These are phyloP conservation scores for Acrossocheilus fasciatus DNA, from an alignment of 2,797 vertebrate species.

Conservation along the genomic window DNA sequence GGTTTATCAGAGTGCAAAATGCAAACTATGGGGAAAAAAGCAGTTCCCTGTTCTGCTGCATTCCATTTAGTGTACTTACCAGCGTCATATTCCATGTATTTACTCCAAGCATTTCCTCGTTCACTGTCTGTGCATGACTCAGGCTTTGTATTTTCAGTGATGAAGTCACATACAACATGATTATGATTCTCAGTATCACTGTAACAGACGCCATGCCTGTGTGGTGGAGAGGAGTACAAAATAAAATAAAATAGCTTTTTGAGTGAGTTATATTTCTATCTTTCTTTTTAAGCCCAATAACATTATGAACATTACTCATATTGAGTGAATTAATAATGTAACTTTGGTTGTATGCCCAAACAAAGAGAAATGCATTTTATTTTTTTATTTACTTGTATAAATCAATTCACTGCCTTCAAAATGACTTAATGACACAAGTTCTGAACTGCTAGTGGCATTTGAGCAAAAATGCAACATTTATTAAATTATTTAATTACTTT, in stretches of 20 bases:
- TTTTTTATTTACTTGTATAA: not conserved
- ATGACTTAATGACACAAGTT: not conserved
- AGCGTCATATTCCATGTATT: not conserved
- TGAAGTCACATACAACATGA: not conserved
- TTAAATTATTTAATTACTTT: too few species aligned
- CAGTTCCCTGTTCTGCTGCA: not conserved
- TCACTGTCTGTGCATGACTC: slow-evolving; percentile 1
- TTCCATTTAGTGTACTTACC: not conserved
- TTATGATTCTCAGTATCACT: not conserved
- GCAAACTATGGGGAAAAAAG: not conserved
- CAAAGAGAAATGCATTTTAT: not conserved
- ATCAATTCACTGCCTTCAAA: not conserved
- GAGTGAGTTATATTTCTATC: not conserved
- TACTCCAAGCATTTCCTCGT: not conserved
- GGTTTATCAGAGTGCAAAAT: not conserved
- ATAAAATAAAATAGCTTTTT: not conserved
- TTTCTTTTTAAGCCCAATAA: not conserved
- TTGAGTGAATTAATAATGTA: not conserved
- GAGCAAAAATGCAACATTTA: not conserved
- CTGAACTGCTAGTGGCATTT: not conserved
- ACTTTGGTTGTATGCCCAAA: not conserved
- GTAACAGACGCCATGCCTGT: not conserved
- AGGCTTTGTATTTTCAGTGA: not conserved
- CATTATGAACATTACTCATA: not conserved
- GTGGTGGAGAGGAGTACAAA: not conserved